Evolutionary conservation across 1,140 invertebrate species (phyloP).

Genomic region (Hermatobates lingyangjiaoensis): DNA sequence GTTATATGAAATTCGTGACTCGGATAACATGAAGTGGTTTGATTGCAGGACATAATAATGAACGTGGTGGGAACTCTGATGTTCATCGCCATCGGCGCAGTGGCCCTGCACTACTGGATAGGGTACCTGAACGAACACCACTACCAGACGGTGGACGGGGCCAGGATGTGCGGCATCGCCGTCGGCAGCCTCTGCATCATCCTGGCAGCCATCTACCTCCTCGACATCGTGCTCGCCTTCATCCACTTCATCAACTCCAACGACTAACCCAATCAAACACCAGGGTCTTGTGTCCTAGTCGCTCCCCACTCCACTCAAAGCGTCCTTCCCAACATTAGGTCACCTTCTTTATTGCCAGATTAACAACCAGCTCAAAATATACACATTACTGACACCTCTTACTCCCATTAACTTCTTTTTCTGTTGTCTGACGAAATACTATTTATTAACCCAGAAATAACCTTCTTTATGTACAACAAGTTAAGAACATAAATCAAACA

Average conservation of each 20-base stretch:
- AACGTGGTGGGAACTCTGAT: conserved; percentile 64
- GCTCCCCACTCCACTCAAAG: no score
- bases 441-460: no score
- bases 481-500: no score
- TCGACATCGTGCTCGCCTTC: conserved; percentile 54
- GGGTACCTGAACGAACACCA: conserved; percentile 59
- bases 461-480: no score
- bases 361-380: no score
- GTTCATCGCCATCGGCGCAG: conserved; percentile 62
- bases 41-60: conserved; percentile 63
- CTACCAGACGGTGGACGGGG: conserved; percentile 39
- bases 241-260: conserved; percentile 47
- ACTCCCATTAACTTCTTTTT: no score
- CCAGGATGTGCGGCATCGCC: conserved; percentile 56
- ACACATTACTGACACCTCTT: no score
- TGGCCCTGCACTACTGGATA: conserved; percentile 69
- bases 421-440: no score
- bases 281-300: no score
- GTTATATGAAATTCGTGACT: background rate
- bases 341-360: no score
- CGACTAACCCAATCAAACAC: conserved; percentile 3
- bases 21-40: background rate
- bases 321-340: no score
- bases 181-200: conserved; percentile 57
- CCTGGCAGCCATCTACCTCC: conserved; percentile 50